Base-by-base conservation (phyloP, 2,888 invertebrate genomes). In the Dynastes grantii region DNA sequence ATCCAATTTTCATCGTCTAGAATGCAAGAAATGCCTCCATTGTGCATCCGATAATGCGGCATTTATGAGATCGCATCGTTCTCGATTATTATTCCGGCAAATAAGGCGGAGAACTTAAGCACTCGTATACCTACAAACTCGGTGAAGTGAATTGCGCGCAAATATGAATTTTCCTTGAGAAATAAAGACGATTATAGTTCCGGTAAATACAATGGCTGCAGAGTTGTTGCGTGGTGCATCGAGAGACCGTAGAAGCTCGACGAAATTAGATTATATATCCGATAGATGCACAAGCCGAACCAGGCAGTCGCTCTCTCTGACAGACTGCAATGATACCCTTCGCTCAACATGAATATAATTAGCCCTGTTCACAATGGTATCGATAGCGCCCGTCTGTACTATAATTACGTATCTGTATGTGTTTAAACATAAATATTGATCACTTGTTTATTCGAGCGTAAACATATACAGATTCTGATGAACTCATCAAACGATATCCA, bases 331-430 rank as follows among this genome's bases (percentile, higher is more conserved):
- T 61, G 73, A 75, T 75, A 75, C 61, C 22, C 61, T 9, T 51
- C 68, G 29, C 27, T 75, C 45, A 45, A 75, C 40, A 45, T 5
- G 37, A 58, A 73, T 73, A 58, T 73, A 75, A 75, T 75, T 75
- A 75, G 73, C 27, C 45, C 73, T 75, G 63, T 16, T 75, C 73
- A 75, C 27, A 29, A 9, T 45, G 45, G 61, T 75, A 61, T 40
- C 61, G 61, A 27, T 45, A 58, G 13, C 29, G 63, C 73, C 11
- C 9, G 27, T 27, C 49, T 65, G 37, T 45, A 65, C 55, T 40
- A 40, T 68, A 51, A 68, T 68, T 68, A 49, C 68, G 51, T 51
- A 51, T 29, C 27, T 51, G 68, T 49, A 45, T 45, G 45, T 45
- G 45, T 8, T 45, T 8, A 51, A 51, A 49, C 68, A 51, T 51